Base-by-base conservation (phyloP, 2,888 invertebrate genomes). In the Patella depressa region DNA sequence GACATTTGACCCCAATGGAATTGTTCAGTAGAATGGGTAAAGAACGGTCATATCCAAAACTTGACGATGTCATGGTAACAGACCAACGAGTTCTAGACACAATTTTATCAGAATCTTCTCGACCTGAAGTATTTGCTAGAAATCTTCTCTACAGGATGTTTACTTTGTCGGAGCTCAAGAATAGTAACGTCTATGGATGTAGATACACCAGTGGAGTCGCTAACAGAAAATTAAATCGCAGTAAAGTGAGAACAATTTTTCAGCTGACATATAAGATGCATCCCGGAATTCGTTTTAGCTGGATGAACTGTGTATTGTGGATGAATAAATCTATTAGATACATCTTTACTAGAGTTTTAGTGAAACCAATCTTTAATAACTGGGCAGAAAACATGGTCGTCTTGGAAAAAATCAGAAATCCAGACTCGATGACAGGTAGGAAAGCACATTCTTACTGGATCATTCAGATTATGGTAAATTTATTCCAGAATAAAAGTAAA, bases 41-140 rank as follows among this genome's bases (percentile, higher is more conserved):
- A 24, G 14, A 65, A 65, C 14, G 65, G 12, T 2, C 19, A 24
- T 19, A 65, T 24, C 11, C 19, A 19, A 65, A 65, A 65, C 65
- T 65, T 7, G 19, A 65, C 14, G 11, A 11, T 15, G 14, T 3
- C 12, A 24, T 65, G 19, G 3, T 65, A 1, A 65, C 65, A 19
- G 24, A 65, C 11, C 12, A 65, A 24, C 45, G 0, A 45, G 65
- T 65, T 24, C 19, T 65, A 65, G 19, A 65, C 11, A 12, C 19
- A 11, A 65, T 65, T 24, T 24, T 24, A 24, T 24, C 3, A 3
- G 19, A 7, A 19, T 65, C 65, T 12, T 24, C 19, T 24, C 19
- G 19, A 24, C 65, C 65, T 24, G 65, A 65, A 65, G 24, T 65
- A 65, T 65, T 65, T 65, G 24, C 65, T 12, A 65, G 65, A 65